A percentile compares a stretch with the other conserved stretches of the same genome.
Conservation (phyloP, 2,888 invertebrate species). For the Danaus chrysippus region DNA sequence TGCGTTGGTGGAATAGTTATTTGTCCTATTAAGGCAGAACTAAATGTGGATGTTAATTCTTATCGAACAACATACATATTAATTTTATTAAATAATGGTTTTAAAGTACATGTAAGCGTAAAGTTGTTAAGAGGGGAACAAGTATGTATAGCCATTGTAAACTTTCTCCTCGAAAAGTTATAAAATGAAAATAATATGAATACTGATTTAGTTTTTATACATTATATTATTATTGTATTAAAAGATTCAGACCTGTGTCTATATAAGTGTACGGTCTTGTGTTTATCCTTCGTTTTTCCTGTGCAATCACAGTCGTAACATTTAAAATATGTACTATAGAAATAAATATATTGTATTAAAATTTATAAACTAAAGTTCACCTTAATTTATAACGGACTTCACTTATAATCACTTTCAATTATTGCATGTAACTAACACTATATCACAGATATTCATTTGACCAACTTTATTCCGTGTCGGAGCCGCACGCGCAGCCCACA, state of each 20-base stretch:
- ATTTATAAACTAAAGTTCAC: conserved; percentile 14
- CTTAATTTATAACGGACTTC: conserved; percentile 15
- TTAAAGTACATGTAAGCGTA: not conserved
- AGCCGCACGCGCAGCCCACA: conserved; percentile 52
- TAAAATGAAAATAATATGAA: too few species aligned
- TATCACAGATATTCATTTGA: conserved; percentile 73
- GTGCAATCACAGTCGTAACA: too few species aligned
- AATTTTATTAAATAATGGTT: conserved; percentile 6
- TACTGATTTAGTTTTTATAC: too few species aligned
- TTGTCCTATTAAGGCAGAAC: conserved; percentile 49
- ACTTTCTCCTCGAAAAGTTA: too few species aligned
- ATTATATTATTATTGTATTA: too few species aligned
- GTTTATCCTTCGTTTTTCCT: too few species aligned
- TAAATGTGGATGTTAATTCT: conserved; percentile 19
- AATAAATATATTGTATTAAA: not conserved
- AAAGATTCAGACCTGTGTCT: too few species aligned
- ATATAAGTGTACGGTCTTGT: too few species aligned
- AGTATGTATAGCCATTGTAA: too few species aligned
- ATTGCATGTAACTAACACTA: conserved; percentile 64
- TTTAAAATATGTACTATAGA: too few species aligned
- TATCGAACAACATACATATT: not conserved
- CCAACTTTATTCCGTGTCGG: conserved; percentile 44
- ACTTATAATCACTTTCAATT: conserved; percentile 36
- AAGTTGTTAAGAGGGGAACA: too few species aligned
- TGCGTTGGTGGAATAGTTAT: conserved; percentile 68